Evolutionary conservation across 1,140 invertebrate species (phyloP).

Genomic region (Leptopilina boulardi): DNA sequence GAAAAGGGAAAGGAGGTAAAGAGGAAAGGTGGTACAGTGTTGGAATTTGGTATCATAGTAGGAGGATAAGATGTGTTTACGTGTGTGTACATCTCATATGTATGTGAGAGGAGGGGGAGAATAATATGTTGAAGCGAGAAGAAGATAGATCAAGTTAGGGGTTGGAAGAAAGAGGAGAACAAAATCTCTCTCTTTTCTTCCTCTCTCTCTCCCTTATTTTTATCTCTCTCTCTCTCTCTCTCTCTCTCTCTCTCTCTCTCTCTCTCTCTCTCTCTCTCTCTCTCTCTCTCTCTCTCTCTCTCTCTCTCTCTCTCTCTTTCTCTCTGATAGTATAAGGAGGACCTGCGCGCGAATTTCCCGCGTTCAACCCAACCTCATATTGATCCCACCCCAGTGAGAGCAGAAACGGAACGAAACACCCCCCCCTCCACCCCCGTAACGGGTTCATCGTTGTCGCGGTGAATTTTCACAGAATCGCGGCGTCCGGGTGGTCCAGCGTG

Average conservation of each 20-base stretch:
- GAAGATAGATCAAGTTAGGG: conserved; percentile 35
- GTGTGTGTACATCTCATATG: not conserved
- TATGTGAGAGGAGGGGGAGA: not conserved
- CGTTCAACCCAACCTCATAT: conserved; percentile 75
- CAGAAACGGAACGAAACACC: conserved; percentile 56
- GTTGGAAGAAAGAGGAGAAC: conserved; percentile 44
- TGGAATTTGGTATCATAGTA: too few species aligned
- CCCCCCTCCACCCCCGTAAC: conserved; percentile 57
- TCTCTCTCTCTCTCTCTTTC: too few species aligned
- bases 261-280: too few species aligned
- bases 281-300: too few species aligned
- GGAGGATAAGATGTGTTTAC: not conserved
- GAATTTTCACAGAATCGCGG: conserved; percentile 72
- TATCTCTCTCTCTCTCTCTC: too few species aligned
- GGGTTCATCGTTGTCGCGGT: conserved; percentile 52
- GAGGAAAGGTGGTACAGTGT: not conserved
- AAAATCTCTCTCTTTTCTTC: too few species aligned
- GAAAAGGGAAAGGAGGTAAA: not conserved
- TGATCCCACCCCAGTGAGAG: conserved; percentile 75
- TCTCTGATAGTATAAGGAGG: conserved; percentile 69
- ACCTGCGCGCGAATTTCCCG: conserved; percentile 77
- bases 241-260: too few species aligned
- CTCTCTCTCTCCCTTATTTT: too few species aligned
- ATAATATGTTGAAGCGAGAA: conserved; percentile 28
- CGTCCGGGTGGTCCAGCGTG: conserved; percentile 64